Percentiles rank a stretch among this genome's conserved stretches.
Evolutionary conservation across 2,113 vertebrate species (phyloP).

Genomic region (Tonatia bakeri): DNA sequence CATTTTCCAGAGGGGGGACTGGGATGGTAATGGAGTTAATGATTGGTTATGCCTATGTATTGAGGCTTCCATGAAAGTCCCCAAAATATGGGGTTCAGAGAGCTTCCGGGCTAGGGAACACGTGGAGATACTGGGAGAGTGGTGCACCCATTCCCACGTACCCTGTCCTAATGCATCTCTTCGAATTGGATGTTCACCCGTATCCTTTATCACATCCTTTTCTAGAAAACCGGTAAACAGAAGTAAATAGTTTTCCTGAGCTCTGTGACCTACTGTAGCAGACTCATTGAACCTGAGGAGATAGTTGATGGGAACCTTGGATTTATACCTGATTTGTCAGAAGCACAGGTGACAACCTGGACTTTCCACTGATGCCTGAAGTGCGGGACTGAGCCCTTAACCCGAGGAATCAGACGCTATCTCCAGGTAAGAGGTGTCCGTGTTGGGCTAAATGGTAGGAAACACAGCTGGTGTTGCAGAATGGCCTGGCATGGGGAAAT

Average conservation of each 20-base stretch:
- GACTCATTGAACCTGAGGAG: not conserved
- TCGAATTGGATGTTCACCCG: not conserved
- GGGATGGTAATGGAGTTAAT: not conserved
- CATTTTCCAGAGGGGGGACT: not conserved
- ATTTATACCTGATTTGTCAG: not conserved
- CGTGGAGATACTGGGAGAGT: not conserved
- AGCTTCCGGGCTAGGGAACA: not conserved
- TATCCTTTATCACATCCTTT: not conserved
- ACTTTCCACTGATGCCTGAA: not conserved
- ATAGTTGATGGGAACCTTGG: not conserved
- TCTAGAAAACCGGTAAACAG: not conserved
- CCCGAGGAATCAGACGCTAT: rapidly evolving
- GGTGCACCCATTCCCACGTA: not conserved
- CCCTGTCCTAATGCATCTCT: not conserved
- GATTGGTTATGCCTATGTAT: not conserved
- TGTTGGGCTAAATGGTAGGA: not conserved
- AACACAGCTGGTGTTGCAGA: not conserved
- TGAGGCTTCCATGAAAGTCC: not conserved
- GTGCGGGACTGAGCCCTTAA: not conserved
- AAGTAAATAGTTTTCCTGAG: not conserved
- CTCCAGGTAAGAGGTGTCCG: not conserved
- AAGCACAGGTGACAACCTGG: not conserved
- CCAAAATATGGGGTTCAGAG: not conserved
- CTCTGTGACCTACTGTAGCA: not conserved
- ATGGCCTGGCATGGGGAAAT: no score